Evolutionary conservation across 2,113 vertebrate genomes (phyloP), one percentile per base, ranked within the genome.

Genomic region (Cygnus buccinator): DNA sequence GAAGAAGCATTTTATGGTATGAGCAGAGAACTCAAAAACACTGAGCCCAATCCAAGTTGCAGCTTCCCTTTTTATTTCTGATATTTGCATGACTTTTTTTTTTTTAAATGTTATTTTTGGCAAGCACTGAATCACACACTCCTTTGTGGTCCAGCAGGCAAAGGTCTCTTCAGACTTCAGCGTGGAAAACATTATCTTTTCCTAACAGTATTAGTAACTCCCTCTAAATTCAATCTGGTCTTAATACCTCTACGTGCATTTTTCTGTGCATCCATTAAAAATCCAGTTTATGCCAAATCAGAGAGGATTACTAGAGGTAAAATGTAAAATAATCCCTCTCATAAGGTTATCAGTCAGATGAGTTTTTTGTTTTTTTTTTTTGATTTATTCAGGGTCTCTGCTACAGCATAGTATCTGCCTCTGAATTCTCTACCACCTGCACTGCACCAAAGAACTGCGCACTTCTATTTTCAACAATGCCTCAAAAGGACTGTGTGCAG

Each of bases 71-170:
- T 46, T 35, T 29, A 25, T 15, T 85, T 73, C 85, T 86, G 23
- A 5, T 17, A 61, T 58, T 0, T 57, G 18, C 13, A 29, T 2
- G 3, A 10, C 3, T 3, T 3, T 3, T 8, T 41, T 26, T 8
- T 44, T 46, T 58, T 5, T 3, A 8, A 19, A 46, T 8, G 2
- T 29, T 84, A 15, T 55, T 72, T 71, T 46, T 74, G 31, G 16
- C 25, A 84, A 76, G 65, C 20, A 67, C 7, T 41, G n/a, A 52
- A 57, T 54, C 17, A 2, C 15, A 33, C 4, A 9, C 9, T 29
- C 7, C 44, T 54, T 10, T 4, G 14, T 21, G 23, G 28, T 54
- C 8, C 23, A 35, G 33, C 31, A 65, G 19, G 31, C 3, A 13
- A 89, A 87, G 5, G 10, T 13, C 37, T 81, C 61, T 50, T 78